Percentiles rank a stretch among this genome's conserved stretches.
phyloP scores from a whole-genome alignment of 2,797 vertebrate genomes.

The Hephaestus fuliginosus region DNA sequence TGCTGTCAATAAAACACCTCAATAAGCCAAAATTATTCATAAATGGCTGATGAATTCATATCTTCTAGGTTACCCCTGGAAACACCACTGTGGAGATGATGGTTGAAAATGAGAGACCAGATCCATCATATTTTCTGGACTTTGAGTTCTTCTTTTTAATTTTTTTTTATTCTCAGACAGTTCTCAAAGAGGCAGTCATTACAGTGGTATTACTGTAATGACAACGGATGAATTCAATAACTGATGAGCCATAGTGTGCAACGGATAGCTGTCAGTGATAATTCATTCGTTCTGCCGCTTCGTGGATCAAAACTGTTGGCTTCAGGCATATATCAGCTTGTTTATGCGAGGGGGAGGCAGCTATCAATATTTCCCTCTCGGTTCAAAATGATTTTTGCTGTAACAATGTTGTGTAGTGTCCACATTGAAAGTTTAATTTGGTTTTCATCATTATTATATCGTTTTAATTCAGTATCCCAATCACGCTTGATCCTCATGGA shows the following conservation, averaged over 20 bases:
- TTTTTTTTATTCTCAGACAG: constrained; percentile 1
- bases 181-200: constrained; percentile 48
- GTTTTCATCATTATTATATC: constrained; percentile 11
- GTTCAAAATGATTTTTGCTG: constrained; percentile 23
- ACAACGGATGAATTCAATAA: constrained; percentile 67
- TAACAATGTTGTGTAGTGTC: background rate
- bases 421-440: constrained; percentile 16
- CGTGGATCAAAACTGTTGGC: constrained; percentile 48
- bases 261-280: constrained; percentile 65
- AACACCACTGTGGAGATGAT: background rate
- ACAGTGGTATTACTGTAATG: constrained; percentile 39
- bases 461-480: constrained; percentile 18
- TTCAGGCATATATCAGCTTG: constrained; percentile 52
- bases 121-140: background rate
- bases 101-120: background rate
- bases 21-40: constrained; percentile 2
- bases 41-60: background rate
- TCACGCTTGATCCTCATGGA: background rate
- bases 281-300: constrained; percentile 62
- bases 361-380: constrained; percentile 49
- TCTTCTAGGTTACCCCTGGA: background rate
- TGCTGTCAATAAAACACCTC: constrained; percentile 12
- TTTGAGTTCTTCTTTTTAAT: background rate
- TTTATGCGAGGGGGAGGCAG: constrained; percentile 49
- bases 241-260: constrained; percentile 58